Base-by-base conservation (phyloP, 2,113 vertebrate species). In the Trogon melanurus region DNA sequence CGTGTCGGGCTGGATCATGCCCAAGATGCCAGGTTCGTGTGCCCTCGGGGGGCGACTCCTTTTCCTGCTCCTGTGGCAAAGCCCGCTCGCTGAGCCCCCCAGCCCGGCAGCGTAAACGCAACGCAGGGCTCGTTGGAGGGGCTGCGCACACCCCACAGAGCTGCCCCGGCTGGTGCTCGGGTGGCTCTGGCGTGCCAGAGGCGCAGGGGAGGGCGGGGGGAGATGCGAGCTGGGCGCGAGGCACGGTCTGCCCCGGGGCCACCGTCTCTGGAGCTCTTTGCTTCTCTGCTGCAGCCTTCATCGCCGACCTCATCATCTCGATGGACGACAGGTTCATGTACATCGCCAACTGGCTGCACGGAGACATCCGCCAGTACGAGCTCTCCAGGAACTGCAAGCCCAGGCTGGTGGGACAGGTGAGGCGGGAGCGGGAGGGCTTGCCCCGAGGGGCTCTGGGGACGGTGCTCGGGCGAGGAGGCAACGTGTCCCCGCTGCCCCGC, bases 291-390 rank as follows among this genome's bases (percentile, higher is more conserved):
- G 7, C 16, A 99, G 99, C 99, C 79, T 97, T 99, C 69, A 99
- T 98, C 82, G 98, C 98, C 0, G 98, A 99, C 92, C 98, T 99
- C 89, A 30, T 99, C 91, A 94, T 99, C 92, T 99, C 99, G 2
- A 54, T 98, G 97, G 99, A 99, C 3, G 99, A 99, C 82, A 98
- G 79, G 16, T 99, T 36, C 36, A 36, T 36, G 36, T 36, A 36
- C 36, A 36, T 36, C 36, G 36, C 36, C 97, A 99, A 99, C 90
- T 99, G 99, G 99, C 58, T 98, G 53, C 99, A 99, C 0, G 99
- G 99, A 29, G 99, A 99, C 96, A 94, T 99, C 94, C 98, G 99
- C 25, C 99, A 99, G 91, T 99, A 99, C 47, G 99, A 99, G 96
- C 98, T 99, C 95, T 98, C 98, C 5, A 96, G 98, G 96, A 96